phyloP scores from a whole-genome alignment of 2,113 vertebrate genomes.

The Callorhinus ursinus region DNA sequence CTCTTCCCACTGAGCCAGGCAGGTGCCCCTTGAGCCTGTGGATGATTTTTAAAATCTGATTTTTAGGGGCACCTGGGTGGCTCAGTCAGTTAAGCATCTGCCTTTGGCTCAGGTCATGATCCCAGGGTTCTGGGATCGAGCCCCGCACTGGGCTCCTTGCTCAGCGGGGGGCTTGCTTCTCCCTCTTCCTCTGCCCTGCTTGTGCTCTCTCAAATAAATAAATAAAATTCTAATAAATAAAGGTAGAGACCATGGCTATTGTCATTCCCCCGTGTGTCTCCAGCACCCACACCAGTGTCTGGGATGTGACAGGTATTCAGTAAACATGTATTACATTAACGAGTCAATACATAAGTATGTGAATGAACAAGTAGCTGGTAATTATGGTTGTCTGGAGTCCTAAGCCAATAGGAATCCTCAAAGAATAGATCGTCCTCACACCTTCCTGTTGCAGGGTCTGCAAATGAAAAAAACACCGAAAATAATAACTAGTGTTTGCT shows the following conservation, averaged over 20 bases:
- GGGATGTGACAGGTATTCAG: neutral
- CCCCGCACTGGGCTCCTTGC: too few species aligned
- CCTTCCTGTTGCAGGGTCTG: neutral
- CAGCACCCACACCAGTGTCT: neutral
- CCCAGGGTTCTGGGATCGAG: too few species aligned
- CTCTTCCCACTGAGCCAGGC: neutral
- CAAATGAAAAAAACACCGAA: neutral
- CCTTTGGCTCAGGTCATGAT: too few species aligned
- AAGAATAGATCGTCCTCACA: neutral
- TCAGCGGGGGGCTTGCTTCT: too few species aligned
- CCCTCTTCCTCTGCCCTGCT: too few species aligned
- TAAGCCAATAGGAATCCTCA: neutral
- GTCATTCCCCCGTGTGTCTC: neutral
- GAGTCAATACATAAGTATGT: neutral
- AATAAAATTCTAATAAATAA: too few species aligned
- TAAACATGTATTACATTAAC: neutral
- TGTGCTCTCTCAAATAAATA: too few species aligned
- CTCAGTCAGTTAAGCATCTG: too few species aligned
- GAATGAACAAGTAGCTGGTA: neutral
- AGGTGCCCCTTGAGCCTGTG: neutral
- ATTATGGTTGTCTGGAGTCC: neutral
- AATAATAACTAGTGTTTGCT: neutral
- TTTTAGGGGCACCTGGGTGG: neutral
- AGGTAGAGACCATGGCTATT: neutral
- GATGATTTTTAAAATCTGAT: neutral